A percentile compares a stretch with the other conserved stretches of the same genome.
These are phyloP conservation scores for Tetranychus piercei DNA, from an alignment of 2,888 invertebrate species.

Conservation along the genomic window DNA sequence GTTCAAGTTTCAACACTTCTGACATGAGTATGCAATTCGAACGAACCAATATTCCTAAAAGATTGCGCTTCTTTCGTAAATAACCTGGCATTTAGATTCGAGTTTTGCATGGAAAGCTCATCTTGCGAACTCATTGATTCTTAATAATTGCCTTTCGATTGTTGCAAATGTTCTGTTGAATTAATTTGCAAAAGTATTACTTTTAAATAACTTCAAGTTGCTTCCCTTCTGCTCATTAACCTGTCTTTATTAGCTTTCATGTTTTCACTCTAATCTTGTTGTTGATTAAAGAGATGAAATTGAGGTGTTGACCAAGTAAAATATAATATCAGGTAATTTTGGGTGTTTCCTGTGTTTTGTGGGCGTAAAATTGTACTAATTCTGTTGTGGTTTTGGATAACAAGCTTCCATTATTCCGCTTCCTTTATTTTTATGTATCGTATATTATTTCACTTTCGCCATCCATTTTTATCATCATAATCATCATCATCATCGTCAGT, in stretches of 20 bases:
- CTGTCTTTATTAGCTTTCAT: not conserved
- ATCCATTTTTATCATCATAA: not conserved
- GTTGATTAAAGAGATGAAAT: not conserved
- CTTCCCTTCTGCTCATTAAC: not conserved
- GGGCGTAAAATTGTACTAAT: not conserved
- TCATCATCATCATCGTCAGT: too few species aligned
- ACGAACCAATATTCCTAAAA: too few species aligned
- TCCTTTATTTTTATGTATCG: not conserved
- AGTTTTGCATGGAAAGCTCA: too few species aligned
- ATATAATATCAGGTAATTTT: not conserved
- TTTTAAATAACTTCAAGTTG: too few species aligned
- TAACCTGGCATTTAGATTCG: too few species aligned
- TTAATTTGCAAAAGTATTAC: too few species aligned
- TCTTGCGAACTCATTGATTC: too few species aligned
- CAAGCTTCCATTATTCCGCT: slow-evolving; percentile 5
- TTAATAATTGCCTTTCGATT: too few species aligned
- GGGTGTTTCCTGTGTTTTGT: not conserved
- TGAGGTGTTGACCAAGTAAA: not conserved
- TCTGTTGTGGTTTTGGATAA: not conserved
- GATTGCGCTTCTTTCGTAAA: too few species aligned
- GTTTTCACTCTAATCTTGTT: not conserved
- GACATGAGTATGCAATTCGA: too few species aligned
- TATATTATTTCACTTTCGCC: not conserved
- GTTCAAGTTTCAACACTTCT: too few species aligned
- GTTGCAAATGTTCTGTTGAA: too few species aligned